Evolutionary conservation across 2,113 vertebrate genomes (phyloP), one percentile per base, ranked within the genome.

Genomic region (Sciurus niger): DNA sequence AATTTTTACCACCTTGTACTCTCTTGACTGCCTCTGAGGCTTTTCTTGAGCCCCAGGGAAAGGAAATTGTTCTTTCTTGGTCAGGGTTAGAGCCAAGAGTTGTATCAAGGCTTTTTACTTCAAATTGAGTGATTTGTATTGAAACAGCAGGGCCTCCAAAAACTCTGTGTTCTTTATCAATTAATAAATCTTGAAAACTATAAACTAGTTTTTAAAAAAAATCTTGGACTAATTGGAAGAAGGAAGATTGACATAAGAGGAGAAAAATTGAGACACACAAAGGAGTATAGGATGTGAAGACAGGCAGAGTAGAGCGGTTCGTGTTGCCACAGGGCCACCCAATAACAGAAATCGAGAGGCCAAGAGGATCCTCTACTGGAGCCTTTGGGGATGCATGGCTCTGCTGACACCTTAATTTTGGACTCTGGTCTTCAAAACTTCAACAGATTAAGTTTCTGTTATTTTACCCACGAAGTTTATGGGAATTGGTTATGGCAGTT

Each of bases 141-240:
- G 87, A 40, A 25, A 79, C 2, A 34, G 1, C 32, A 58, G 17
- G 25, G 22, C 30, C 70, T 89, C 46, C 9, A 51, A 88, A 72
- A 37, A 10, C 65, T 89, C 0, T 60, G 63, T 83, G 77, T 85
- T 53, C 89, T 88, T 65, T 34, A 80, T 53, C 16, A 51, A 2
- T 77, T 85, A 76, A 60, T 72, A 89, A 46, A 76, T 84, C 24
- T 74, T 53, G 24, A 89, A 90, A 95, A 46, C 18, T 32, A 30
- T 30, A 40, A 40, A 4, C 40, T 40, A 40, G 3, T 40, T 40
- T 40, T 40, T 40, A 40, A 40, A 40, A 40, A 40, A 40, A 40
- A 40, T 40, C 53, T 67, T 84, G 83, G 55, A 5, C 20, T 93
- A 84, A 84, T 22, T 83, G 60, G 13, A 12, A 91, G 28, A 90